phyloP scores from a whole-genome alignment of 2,888 invertebrate species.

The Drosophila flavopinicola region DNA sequence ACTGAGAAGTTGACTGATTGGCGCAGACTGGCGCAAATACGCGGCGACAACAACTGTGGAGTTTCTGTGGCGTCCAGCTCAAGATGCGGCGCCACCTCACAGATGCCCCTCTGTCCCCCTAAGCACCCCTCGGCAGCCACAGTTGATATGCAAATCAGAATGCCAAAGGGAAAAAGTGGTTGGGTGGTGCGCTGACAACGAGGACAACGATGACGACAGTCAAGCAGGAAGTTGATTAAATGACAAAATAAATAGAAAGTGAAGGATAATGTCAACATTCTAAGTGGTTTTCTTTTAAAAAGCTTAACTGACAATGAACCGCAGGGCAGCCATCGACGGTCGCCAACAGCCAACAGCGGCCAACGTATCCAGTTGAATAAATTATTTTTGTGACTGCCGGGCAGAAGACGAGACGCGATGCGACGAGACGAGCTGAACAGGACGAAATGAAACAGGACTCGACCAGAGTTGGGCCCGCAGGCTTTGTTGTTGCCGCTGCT shows the following conservation, averaged over 20 bases:
- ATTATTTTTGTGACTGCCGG: constrained; percentile 69
- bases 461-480: constrained; percentile 21
- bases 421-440: constrained; percentile 4
- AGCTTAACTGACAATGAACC: constrained; percentile 80
- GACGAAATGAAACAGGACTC: constrained; percentile 12
- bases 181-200: constrained; percentile 24
- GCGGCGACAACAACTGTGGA: constrained; percentile 28
- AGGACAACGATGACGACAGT: constrained; percentile 37
- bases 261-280: constrained; percentile 82
- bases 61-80: constrained; percentile 2
- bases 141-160: constrained; percentile 75
- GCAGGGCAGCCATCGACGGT: constrained; percentile 68
- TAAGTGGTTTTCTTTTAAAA: constrained; percentile 81
- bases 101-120: neutral
- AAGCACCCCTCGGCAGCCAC: neutral
- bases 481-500: constrained; percentile 3
- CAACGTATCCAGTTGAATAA: constrained; percentile 76
- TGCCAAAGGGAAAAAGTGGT: constrained; percentile 1
- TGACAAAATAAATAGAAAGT: constrained; percentile 80
- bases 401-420: constrained; percentile 15
- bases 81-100: constrained; percentile 19
- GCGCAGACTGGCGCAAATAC: constrained; percentile 62
- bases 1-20: constrained; percentile 64
- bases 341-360: constrained; percentile 56
- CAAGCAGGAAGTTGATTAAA: constrained; percentile 80